Evolutionary conservation across 2,888 invertebrate species (phyloP), one percentile per base, ranked within the genome.

Genomic region (Cephus pygmeus): DNA sequence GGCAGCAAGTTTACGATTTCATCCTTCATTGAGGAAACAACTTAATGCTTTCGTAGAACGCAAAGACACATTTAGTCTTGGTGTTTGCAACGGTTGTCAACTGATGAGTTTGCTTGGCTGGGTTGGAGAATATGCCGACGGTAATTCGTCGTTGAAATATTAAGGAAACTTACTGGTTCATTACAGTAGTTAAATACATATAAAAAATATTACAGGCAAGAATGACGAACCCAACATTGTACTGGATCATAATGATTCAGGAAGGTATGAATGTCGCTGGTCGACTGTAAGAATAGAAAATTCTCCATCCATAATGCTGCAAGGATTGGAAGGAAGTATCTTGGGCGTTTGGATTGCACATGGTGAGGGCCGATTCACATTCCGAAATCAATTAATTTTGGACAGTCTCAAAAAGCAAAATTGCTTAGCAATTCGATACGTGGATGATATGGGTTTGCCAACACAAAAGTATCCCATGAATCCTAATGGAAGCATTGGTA

Each of bases 61-160:
- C 23, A 89, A 92, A 0, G 96, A 99, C 89, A 98, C 98, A 0
- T 99, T 99, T 91, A 98, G 98, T 76, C 93, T 99, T 83, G 99
- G 99, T 40, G 96, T 99, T n/a, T 99, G 99, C 90, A 99, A 99
- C 91, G 99, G 99, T 0, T 99, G 99, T 88, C 99, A 99, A 90
- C 92, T 99, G 82, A 97, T 99, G 97, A 97, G 96, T 9, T 92
- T 98, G 34, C 94, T 99, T 11, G 98, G 98, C 6, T 99, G 98
- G 97, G 93, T 99, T 75, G 96, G 96, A 73, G 92, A 92, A 1
- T 86, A 85, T 40, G 56, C 79, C 4, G 74, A 84, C 36, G 85
- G 86, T 86, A 84, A 77, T 68, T 77, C 12, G 11, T 23, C 1
- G 1, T 12, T 77, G 12, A 68, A 77, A n/a, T 56, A 9, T 71